Evolutionary conservation across 2,797 vertebrate species (phyloP), one percentile per base, ranked within the genome.

Genomic region (Oreochromis grahami): DNA sequence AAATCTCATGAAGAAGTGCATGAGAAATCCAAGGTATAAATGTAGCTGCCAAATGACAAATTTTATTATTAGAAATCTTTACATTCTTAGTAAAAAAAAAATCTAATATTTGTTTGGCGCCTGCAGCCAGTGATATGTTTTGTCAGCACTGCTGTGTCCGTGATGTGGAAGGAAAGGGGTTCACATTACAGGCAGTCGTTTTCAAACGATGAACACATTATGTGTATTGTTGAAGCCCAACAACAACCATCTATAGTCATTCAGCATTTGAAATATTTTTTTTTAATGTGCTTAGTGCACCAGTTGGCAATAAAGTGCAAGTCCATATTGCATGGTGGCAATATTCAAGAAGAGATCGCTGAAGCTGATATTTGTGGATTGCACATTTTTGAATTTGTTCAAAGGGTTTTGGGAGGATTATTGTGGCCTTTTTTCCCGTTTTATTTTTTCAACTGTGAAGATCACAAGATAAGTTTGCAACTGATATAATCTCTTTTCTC

Each of bases 41-140:
- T 45, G 14, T 26, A 70, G 14, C 14, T 70, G 65, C 38, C 8
- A 70, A 70, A 70, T 45, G 38, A 19, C 41, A 72, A 72, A 48
- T 29, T 72, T 48, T 72, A 45, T 19, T 48, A 17, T 9, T 0
- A 72, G 38, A 72, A 72, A 5, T 24, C 29, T 58, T 58, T 58
- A 29, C 29, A 34, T 58, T 34, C 56, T 19, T 58, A 19, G 5
- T 26, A 26, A 58, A 58, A 19, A 58, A 19, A 58, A 58, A 34
- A 58, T 58, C 2, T 0, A 26, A 70, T 26, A 45, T 45, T 0
- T 68, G 21, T 70, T 70, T 70, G 65, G 21, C 3, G 0, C 38
- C 21, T 70, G 65, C 11, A 70, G 38, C 2, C 65, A 45, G 3
- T 17, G 21, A 15, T 41, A 8, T 43, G 38, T 6, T 50, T 50